Conservation (phyloP, 2,113 vertebrate genomes). For the Labeo rohita region DNA sequence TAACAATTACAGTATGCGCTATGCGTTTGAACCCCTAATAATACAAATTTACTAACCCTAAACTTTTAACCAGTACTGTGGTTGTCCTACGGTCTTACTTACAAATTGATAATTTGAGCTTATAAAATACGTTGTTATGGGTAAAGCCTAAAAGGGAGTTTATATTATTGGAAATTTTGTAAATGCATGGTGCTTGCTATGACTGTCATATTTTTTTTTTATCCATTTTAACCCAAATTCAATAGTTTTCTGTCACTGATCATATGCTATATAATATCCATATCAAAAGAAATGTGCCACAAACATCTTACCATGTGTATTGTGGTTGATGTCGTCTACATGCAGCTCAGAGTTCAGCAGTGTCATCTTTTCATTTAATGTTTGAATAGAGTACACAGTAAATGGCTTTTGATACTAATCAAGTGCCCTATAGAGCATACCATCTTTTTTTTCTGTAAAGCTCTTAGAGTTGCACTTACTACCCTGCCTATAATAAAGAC, state of each 20-base stretch:
- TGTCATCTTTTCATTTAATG: not conserved
- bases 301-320: not conserved
- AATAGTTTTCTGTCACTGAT: not conserved
- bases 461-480: conserved; percentile 6
- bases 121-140: too few relatives aligned
- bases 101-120: too few relatives aligned
- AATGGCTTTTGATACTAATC: not conserved
- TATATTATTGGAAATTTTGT: not conserved
- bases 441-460: not conserved
- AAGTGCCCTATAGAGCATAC: not conserved
- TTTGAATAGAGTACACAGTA: not conserved
- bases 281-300: not conserved
- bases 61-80: too few relatives aligned
- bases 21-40: too few relatives aligned
- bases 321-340: not conserved
- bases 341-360: not conserved
- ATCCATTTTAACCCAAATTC: not conserved
- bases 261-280: not conserved
- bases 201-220: not conserved
- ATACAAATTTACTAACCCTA: too few relatives aligned
- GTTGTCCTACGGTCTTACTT: too few relatives aligned
- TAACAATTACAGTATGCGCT: too few relatives aligned
- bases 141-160: too few relatives aligned
- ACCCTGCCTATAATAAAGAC: not conserved
- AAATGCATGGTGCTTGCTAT: not conserved